Evolutionary conservation across 2,797 vertebrate species (phyloP), one percentile per base, ranked within the genome.

Genomic region (Enteromius treurensis): DNA sequence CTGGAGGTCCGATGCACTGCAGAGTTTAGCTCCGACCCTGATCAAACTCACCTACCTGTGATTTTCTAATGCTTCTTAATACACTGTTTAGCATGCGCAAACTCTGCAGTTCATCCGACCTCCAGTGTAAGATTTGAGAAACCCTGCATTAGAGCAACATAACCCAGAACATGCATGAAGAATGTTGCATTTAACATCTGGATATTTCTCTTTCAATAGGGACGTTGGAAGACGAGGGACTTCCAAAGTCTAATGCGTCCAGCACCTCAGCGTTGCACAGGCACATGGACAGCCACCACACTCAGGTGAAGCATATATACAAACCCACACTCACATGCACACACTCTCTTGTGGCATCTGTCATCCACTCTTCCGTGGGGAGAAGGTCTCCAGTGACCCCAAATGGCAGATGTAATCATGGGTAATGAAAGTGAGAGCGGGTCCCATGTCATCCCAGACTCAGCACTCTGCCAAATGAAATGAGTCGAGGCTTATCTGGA

Each of bases 201-300:
- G 6, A 29, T 77, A 45, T 74, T 85, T 23, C 85, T 89, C 47
- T 91, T 74, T 92, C 62, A 87, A 83, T 90, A 98, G 97, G 96
- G 89, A 92, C 94, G 3, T 86, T 95, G 84, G 96, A 96, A 42
- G 96, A 97, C 60, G 96, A 96, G 29, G 93, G 95, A 80, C 96
- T 95, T 90, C 92, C 95, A 86, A 96, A 95, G 91, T 86, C 95
- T 3, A 93, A 93, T 90, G 92, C 92, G 51, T 91, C 93, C 85
- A 93, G 89, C 4, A 90, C 92, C 29, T 88, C 95, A 23, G 93
- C 96, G 0, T 89, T 95, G 85, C 96, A 96, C 93, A 96, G 95
- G 88, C 96, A 96, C 76, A 94, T 96, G 90, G 97, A 98, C 90
- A 96, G 95, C 83, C 96, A 97, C 90, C 96, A 96, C 37, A 96